Percentiles rank a stretch among this genome's conserved stretches.
phyloP scores from a whole-genome alignment of 1,140 invertebrate genomes.

The Druon quercuslanigerum region DNA sequence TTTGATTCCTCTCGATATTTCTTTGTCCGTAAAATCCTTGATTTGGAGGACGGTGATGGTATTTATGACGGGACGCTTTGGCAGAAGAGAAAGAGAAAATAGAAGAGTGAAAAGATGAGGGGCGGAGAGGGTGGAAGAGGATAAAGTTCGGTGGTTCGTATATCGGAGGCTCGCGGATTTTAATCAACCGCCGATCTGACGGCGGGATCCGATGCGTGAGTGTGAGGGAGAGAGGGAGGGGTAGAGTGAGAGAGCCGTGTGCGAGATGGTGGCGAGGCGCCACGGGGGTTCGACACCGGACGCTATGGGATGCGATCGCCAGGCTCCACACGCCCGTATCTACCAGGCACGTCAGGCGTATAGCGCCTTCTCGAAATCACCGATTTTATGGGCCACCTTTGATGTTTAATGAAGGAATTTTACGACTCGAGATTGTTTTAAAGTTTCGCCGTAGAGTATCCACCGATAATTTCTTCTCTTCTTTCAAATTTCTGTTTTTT shows the following conservation, averaged over 20 bases:
- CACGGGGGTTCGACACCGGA: slow-evolving; percentile 75
- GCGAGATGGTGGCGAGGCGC: slow-evolving; percentile 73
- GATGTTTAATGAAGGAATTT: slow-evolving; percentile 75
- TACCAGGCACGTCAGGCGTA: slow-evolving; percentile 49
- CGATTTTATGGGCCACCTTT: slow-evolving; percentile 75
- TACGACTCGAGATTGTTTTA: slow-evolving; percentile 74
- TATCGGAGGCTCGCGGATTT: slow-evolving; percentile 73
- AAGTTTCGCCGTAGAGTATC: slow-evolving; percentile 62
- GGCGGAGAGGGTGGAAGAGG: slow-evolving; percentile 42
- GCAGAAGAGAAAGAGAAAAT: slow-evolving; percentile 2
- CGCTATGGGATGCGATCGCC: slow-evolving; percentile 49
- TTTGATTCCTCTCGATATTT: too few relatives aligned
- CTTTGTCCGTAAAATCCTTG: not conserved
- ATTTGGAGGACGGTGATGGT: slow-evolving; percentile 38
- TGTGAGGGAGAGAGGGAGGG: slow-evolving; percentile 47
- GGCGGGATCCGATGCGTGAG: slow-evolving; percentile 58
- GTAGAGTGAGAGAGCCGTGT: slow-evolving; percentile 56
- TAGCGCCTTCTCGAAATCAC: slow-evolving; percentile 64
- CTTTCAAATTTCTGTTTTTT: slow-evolving; percentile 39
- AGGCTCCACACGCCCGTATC: slow-evolving; percentile 33
- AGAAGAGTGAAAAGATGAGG: slow-evolving; percentile 24
- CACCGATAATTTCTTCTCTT: slow-evolving; percentile 68
- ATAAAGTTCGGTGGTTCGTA: slow-evolving; percentile 71
- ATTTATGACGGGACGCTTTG: slow-evolving; percentile 43
- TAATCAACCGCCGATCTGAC: slow-evolving; percentile 74